Percentiles rank a stretch among this genome's conserved stretches.
Conservation (phyloP, 2,113 vertebrate species). For the Empidonax alnorum region DNA sequence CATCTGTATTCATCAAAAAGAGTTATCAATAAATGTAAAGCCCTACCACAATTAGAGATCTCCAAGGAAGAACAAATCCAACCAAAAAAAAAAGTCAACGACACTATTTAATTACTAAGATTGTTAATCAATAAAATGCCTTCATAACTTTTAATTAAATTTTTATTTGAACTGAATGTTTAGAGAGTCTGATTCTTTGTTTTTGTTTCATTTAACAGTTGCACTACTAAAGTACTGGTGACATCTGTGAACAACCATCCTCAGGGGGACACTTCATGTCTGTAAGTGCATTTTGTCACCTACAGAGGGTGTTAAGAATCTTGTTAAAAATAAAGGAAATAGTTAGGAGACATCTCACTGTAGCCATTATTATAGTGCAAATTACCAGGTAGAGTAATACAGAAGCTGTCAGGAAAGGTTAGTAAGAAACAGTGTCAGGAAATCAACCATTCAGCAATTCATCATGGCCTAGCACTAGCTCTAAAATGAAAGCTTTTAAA, state of each 20-base stretch:
- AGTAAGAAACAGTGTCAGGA: slow-evolving; percentile 80
- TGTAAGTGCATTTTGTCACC: slow-evolving; percentile 99
- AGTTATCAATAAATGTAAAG: slow-evolving; percentile 93
- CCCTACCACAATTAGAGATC: slow-evolving; percentile 88
- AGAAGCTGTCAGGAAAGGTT: slow-evolving; percentile 95
- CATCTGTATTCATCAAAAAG: slow-evolving; percentile 97
- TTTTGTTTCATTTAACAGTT: slow-evolving; percentile 82
- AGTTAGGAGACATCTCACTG: slow-evolving; percentile 83
- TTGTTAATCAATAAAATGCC: slow-evolving; percentile 92
- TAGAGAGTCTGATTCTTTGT: slow-evolving; percentile 78
- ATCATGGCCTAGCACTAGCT: slow-evolving; percentile 85
- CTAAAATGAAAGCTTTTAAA: slow-evolving; percentile 86
- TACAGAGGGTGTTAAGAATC: slow-evolving; percentile 99
- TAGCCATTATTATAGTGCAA: slow-evolving; percentile 94
- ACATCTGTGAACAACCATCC: slow-evolving; percentile 85
- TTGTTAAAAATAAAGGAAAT: slow-evolving; percentile 90
- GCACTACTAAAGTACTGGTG: slow-evolving; percentile 75
- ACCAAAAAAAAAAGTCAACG: slow-evolving; percentile 73
- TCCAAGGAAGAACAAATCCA: slow-evolving; percentile 88
- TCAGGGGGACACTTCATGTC: slow-evolving; percentile 82
- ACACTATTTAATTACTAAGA: slow-evolving; percentile 88
- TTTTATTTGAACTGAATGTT: slow-evolving; percentile 87
- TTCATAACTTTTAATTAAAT: slow-evolving; percentile 93
- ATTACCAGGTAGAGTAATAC: slow-evolving; percentile 96
- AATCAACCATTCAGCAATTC: slow-evolving; percentile 89